A percentile compares a stretch with the other conserved stretches of the same genome.
phyloP scores from a whole-genome alignment of 2,797 vertebrate genomes.

The Anabas testudineus region DNA sequence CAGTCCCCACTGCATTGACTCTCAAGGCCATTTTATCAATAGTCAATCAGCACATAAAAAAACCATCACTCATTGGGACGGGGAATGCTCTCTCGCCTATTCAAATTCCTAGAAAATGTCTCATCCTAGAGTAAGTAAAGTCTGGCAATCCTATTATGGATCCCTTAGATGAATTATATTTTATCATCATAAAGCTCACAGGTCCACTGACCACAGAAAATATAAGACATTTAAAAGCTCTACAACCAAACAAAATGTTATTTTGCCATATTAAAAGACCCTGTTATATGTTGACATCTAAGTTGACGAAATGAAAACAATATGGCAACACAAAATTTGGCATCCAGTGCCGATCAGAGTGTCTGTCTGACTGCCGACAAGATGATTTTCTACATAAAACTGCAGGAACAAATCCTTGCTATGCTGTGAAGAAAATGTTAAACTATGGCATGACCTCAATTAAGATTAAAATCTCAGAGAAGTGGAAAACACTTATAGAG shows the following conservation, averaged over 20 bases:
- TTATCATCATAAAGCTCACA: not conserved
- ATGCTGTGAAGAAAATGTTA: conserved; percentile 17
- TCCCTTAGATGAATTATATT: not conserved
- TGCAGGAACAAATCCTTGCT: conserved; percentile 18
- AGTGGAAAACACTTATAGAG: conserved; percentile 24
- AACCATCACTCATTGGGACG: not conserved
- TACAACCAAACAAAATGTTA: not conserved
- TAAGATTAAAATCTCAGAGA: conserved; percentile 51
- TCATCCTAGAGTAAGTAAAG: conserved; percentile 2
- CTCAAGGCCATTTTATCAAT: conserved; percentile 37
- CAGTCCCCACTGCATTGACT: conserved; percentile 1
- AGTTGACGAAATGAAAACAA: not conserved
- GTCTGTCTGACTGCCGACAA: not conserved
- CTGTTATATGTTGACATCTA: not conserved
- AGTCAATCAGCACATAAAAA: conserved; percentile 11
- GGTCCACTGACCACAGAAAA: not conserved
- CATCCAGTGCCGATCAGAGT: not conserved
- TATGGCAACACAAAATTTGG: conserved; percentile 10
- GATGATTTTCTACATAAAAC: conserved; percentile 12
- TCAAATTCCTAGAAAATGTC: not conserved
- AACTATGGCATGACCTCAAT: conserved; percentile 49
- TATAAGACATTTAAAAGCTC: rapidly evolving
- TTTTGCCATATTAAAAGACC: not conserved
- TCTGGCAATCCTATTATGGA: conserved; percentile 2
- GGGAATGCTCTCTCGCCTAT: too few relatives aligned